Evolutionary conservation across 1,140 invertebrate species (phyloP).

Genomic region (Papilio helenus): DNA sequence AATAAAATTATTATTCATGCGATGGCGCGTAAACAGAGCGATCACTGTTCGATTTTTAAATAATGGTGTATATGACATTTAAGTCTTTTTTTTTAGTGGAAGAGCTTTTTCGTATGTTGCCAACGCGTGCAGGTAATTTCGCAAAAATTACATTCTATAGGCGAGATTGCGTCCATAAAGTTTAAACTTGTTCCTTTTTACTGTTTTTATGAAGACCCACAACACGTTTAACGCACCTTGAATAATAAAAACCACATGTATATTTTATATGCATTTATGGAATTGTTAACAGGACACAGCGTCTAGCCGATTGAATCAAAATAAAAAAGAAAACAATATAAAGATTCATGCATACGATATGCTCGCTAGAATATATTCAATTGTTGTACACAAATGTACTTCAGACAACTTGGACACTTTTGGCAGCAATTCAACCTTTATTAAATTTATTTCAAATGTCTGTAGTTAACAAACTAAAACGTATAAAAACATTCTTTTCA

Average conservation of each 20-base stretch:
- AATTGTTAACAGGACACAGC: constrained; percentile 36
- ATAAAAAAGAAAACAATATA: constrained; percentile 36
- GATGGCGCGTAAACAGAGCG: no score
- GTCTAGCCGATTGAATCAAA: constrained; percentile 31
- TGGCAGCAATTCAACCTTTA: neutral
- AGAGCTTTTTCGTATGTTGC: neutral
- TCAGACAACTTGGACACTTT: neutral
- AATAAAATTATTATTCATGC: no score
- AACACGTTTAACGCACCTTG: constrained; percentile 48
- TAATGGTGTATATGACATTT: neutral
- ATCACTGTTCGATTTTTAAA: neutral
- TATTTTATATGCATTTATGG: constrained; percentile 36
- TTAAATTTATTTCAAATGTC: neutral
- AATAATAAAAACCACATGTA: constrained; percentile 51
- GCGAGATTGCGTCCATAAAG: constrained; percentile 33
- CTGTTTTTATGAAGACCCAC: constrained; percentile 44
- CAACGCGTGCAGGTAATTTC: constrained; percentile 30
- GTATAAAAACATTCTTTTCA: neutral
- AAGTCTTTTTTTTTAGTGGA: no score
- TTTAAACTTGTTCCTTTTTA: constrained; percentile 34
- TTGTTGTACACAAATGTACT: constrained; percentile 28
- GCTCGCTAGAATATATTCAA: constrained; percentile 10
- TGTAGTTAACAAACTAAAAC: neutral
- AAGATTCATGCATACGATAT: constrained; percentile 29
- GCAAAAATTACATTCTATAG: constrained; percentile 16